Percentiles rank a stretch among this genome's conserved stretches.
phyloP scores from a whole-genome alignment of 2,888 invertebrate genomes.

The Philhelius pedissequus region DNA sequence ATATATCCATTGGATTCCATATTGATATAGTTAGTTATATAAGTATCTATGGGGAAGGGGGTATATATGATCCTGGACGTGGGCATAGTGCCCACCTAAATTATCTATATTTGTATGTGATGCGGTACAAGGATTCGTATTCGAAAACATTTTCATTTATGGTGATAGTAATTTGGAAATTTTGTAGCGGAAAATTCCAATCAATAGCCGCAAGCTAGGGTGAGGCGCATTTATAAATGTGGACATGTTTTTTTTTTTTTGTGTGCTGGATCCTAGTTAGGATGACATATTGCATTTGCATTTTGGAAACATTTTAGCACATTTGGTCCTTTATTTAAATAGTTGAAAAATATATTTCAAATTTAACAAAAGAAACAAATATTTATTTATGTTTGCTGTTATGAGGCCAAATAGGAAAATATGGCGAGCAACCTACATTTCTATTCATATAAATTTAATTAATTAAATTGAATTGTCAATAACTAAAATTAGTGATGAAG shows the following conservation, averaged over 20 bases:
- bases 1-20: background rate
- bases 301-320: background rate
- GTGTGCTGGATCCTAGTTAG: background rate
- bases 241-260: background rate
- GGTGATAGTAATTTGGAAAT: constrained; percentile 39
- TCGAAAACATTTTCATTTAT: constrained; percentile 36
- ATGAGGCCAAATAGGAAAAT: background rate
- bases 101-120: background rate
- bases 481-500: background rate
- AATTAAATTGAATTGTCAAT: constrained; percentile 3
- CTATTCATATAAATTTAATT: constrained; percentile 14
- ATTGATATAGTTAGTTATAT: background rate
- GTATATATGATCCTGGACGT: background rate
- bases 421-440: background rate
- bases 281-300: constrained; percentile 14
- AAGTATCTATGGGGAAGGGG: background rate
- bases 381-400: background rate
- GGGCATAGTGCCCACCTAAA: background rate
- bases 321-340: background rate
- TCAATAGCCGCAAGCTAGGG: constrained; percentile 9
- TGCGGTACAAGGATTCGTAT: background rate
- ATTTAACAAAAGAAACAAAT: background rate
- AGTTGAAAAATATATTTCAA: background rate
- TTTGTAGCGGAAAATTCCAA: constrained; percentile 45
- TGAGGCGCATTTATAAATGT: background rate